Evolutionary conservation across 2,113 vertebrate species (phyloP).

Genomic region (Chitala chitala): DNA sequence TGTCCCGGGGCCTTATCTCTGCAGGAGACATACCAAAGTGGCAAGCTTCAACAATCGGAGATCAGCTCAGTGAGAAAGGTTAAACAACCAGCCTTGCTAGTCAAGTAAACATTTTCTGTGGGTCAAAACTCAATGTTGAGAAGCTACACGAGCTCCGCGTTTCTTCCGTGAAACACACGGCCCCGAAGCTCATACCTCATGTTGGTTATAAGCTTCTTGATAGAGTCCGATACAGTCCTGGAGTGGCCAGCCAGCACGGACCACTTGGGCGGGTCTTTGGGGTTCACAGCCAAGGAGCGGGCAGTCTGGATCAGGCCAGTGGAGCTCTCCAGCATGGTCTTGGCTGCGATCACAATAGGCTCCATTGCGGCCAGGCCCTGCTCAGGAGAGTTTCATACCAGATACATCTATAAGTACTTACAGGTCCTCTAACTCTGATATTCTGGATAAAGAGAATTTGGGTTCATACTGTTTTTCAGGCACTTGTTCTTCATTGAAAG

Average conservation of each 20-base stretch:
- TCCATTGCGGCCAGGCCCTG: slow-evolving; percentile 91
- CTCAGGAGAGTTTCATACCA: not conserved
- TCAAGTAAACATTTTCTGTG: too few species aligned
- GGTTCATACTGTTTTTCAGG: too few species aligned
- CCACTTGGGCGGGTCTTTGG: slow-evolving; percentile 92
- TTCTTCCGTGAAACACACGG: not conserved
- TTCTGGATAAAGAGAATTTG: too few species aligned
- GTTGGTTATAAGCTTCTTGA: slow-evolving; percentile 96
- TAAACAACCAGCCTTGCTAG: too few species aligned
- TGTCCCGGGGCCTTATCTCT: slow-evolving; percentile 97
- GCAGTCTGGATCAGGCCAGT: slow-evolving; percentile 90
- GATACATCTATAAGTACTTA: too few species aligned
- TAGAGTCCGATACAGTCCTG: slow-evolving; percentile 92
- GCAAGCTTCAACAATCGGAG: not conserved
- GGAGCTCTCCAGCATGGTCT: slow-evolving; percentile 90
- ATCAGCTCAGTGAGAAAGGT: too few species aligned
- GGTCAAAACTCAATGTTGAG: too few species aligned
- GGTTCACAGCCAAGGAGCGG: slow-evolving; percentile 89
- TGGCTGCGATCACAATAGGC: slow-evolving; percentile 82
- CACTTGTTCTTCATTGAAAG: too few species aligned
- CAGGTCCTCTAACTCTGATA: too few species aligned
- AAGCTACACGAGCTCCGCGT: too few species aligned
- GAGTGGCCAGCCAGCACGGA: slow-evolving; percentile 90
- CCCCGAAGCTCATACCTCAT: slow-evolving; percentile 72
- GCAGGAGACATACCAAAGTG: slow-evolving; percentile 21